phyloP scores from a whole-genome alignment of 2,113 vertebrate species.

The Crypturellus undulatus region DNA sequence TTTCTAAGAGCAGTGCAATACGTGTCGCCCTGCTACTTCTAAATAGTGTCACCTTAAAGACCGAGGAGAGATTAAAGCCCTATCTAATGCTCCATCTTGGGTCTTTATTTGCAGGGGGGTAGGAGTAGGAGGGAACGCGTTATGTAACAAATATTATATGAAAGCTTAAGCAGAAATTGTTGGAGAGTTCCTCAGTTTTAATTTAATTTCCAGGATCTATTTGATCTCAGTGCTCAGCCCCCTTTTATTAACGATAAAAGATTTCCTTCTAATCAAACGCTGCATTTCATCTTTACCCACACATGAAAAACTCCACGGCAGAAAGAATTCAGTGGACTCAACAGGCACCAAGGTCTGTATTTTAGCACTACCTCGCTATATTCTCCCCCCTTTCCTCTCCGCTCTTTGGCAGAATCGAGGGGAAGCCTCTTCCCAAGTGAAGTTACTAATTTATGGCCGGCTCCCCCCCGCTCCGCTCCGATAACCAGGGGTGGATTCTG shows the following conservation, averaged over 20 bases:
- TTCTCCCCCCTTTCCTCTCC: background rate
- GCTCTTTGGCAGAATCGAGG: slow-evolving; percentile 17
- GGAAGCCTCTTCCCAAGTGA: slow-evolving; percentile 53
- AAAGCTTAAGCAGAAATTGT: slow-evolving; percentile 57
- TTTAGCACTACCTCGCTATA: background rate
- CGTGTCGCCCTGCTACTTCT: background rate
- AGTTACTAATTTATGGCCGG: slow-evolving; percentile 75
- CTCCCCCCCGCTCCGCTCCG: slow-evolving; percentile 66
- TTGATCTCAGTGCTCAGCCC: slow-evolving; percentile 49
- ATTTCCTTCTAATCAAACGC: slow-evolving; percentile 72
- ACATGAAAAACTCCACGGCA: slow-evolving; percentile 56
- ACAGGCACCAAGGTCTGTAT: slow-evolving; percentile 53
- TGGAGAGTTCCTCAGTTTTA: slow-evolving; percentile 62
- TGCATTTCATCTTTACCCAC: slow-evolving; percentile 56
- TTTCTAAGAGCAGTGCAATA: background rate
- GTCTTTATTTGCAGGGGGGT: slow-evolving; percentile 28
- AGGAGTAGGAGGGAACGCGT: background rate
- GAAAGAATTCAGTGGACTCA: slow-evolving; percentile 63
- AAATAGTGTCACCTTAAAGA: slow-evolving; percentile 31
- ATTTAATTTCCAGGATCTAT: slow-evolving; percentile 68
- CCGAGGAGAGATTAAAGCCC: background rate
- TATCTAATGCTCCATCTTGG: slow-evolving; percentile 21
- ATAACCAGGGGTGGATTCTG: slow-evolving; percentile 73
- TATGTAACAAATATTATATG: slow-evolving; percentile 22
- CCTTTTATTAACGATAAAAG: slow-evolving; percentile 63